Base-by-base conservation (phyloP, 2,797 vertebrate genomes). In the Allobates femoralis region DNA sequence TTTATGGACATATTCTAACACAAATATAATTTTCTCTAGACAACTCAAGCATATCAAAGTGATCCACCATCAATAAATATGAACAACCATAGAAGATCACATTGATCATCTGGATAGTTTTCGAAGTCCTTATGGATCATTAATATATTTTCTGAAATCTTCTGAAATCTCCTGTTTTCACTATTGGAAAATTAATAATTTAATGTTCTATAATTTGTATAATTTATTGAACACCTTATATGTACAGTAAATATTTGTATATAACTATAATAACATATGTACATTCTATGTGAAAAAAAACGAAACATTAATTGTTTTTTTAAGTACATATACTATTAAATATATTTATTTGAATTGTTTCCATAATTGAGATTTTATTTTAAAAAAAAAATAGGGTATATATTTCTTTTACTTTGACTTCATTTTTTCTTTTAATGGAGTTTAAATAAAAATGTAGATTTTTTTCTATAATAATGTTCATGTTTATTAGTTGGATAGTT, bases 11-110 rank as follows among this genome's bases (percentile, higher is more conserved):
- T 41, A 32, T 56, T n/a, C 58, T 80, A 30, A 28, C 6, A 8
- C 4, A 21, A 10, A 12, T 51, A n/a, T 60, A 30, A 2, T 18
- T 73, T 82, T 28, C 30, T 60, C 1, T 30, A 83, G 81, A 23
- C 53, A 74, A 5, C 10, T 58, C 5, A 83, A 60, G 19, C 67
- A 83, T 60, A 60, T 83, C 21, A 32, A 69, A 73, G 81, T 83
- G 23, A 83, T 83, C 14, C 32, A 16, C 51, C 67, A 60, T n/a
- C 32, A 26, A 46, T 56, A 34, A 19, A 56, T 21, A 2, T 56
- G 37, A 10, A 16, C 79, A 66, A 14, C 8, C 23, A 28, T 50
- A 3, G 60, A 30, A 21, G 53, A 58, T 41, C 11, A 46, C 19
- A 28, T 7, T 41, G 10, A 71, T 21, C 67, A 46, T 37, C 16